A percentile compares a stretch with the other conserved stretches of the same genome.
These are phyloP conservation scores for Arizona elegans DNA, from an alignment of 2,113 vertebrate species.

Conservation along the genomic window DNA sequence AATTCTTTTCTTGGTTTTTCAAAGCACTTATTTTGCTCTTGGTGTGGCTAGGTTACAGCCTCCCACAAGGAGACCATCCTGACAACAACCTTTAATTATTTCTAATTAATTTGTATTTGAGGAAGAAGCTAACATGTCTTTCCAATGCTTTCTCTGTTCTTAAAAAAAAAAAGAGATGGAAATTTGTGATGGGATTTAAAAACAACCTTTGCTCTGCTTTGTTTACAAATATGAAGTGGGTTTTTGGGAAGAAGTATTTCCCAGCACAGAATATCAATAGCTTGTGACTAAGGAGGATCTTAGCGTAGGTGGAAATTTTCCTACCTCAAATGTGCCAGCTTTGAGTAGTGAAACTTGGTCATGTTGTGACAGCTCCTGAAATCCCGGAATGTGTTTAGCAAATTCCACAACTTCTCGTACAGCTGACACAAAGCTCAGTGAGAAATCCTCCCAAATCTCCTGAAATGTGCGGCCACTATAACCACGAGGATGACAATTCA, in stretches of 20 bases:
- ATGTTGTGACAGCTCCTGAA: constrained; percentile 82
- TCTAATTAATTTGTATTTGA: background rate
- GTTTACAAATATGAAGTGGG: background rate
- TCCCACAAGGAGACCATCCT: background rate
- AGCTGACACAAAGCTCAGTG: constrained; percentile 88
- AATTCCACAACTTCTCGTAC: constrained; percentile 93
- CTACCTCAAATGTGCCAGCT: constrained; percentile 93
- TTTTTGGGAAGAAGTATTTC: background rate
- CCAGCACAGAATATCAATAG: background rate
- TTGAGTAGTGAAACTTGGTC: constrained; percentile 93
- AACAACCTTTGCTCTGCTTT: background rate
- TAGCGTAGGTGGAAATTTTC: background rate
- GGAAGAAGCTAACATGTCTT: background rate
- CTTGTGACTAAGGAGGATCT: background rate
- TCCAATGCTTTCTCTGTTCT: background rate
- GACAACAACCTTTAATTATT: background rate
- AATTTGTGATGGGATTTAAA: background rate
- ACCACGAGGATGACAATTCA: constrained; percentile 84
- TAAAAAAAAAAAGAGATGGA: background rate
- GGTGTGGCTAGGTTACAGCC: background rate
- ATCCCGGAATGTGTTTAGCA: constrained; percentile 90
- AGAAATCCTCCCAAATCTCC: constrained; percentile 95
- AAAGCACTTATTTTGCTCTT: background rate
- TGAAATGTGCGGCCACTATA: constrained; percentile 81
- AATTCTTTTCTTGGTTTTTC: background rate